Conservation (phyloP, 1,140 invertebrate species). For the Parapsyche elsis region DNA sequence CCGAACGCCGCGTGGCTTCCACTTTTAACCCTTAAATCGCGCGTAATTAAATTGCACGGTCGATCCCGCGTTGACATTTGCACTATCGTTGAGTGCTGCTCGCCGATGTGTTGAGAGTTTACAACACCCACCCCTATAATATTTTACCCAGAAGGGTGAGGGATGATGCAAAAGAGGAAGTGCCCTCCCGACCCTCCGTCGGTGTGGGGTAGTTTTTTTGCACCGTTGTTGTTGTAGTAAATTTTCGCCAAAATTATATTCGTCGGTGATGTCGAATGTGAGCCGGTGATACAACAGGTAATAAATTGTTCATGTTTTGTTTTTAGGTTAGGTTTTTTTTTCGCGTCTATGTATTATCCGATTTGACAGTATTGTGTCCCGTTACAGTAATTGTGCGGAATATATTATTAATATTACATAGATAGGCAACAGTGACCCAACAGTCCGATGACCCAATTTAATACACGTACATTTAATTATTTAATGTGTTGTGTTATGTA, state of each 20-base stretch:
- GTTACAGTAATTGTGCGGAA: no score
- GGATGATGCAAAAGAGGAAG: constrained; percentile 37
- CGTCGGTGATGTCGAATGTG: constrained; percentile 16
- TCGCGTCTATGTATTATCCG: no score
- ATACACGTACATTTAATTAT: no score
- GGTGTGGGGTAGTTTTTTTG: constrained; percentile 32
- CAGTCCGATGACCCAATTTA: no score
- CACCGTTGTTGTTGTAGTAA: no score
- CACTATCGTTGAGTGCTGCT: neutral
- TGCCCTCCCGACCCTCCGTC: constrained; percentile 15
- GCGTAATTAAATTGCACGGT: neutral
- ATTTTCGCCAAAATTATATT: neutral
- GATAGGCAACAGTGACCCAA: no score
- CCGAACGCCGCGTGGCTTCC: neutral
- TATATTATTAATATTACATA: no score
- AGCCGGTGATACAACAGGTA: neutral
- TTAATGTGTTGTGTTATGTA: no score
- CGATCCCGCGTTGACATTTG: neutral
- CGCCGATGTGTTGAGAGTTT: constrained; percentile 44
- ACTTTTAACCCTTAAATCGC: neutral
- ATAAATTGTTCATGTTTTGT: neutral
- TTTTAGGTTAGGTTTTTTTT: no score
- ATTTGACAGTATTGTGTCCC: no score
- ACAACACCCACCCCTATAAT: constrained; percentile 16
- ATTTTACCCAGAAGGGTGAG: constrained; percentile 15